Conservation (phyloP, 2,888 invertebrate species). For the Amblyteles armatorius region DNA sequence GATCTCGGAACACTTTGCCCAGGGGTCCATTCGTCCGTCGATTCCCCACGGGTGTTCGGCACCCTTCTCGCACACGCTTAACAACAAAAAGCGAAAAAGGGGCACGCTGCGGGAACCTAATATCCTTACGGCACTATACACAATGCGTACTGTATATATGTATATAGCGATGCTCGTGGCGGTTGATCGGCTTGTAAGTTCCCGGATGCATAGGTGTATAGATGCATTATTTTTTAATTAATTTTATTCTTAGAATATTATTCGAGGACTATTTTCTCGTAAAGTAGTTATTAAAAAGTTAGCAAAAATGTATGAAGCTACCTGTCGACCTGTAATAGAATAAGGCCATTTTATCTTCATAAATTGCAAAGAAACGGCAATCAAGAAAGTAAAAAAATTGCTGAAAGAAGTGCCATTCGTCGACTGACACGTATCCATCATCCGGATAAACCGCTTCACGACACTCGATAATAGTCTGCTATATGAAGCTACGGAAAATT, state of each 20-base stretch:
- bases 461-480: too few species aligned
- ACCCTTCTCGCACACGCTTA: conserved; percentile 34
- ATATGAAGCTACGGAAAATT: background rate
- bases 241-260: background rate
- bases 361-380: too few species aligned
- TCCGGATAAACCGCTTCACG: too few species aligned
- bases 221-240: background rate
- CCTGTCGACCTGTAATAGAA: too few species aligned
- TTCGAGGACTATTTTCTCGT: background rate
- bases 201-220: background rate
- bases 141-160: background rate
- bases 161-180: background rate
- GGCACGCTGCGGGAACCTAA: conserved; percentile 58
- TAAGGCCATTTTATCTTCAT: too few species aligned
- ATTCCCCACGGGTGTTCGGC: conserved; percentile 19
- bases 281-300: too few species aligned
- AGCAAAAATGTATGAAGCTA: too few species aligned
- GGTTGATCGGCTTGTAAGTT: background rate
- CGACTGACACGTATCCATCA: too few species aligned
- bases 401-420: too few species aligned
- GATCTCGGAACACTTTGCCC: conserved; percentile 6
- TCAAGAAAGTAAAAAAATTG: too few species aligned
- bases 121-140: conserved; percentile 32
- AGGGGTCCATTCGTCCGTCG: background rate
- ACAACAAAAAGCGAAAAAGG: conserved; percentile 34